These are phyloP conservation scores for Ispidina lecontei DNA, from an alignment of 2,797 vertebrate species.

Conservation along the genomic window DNA sequence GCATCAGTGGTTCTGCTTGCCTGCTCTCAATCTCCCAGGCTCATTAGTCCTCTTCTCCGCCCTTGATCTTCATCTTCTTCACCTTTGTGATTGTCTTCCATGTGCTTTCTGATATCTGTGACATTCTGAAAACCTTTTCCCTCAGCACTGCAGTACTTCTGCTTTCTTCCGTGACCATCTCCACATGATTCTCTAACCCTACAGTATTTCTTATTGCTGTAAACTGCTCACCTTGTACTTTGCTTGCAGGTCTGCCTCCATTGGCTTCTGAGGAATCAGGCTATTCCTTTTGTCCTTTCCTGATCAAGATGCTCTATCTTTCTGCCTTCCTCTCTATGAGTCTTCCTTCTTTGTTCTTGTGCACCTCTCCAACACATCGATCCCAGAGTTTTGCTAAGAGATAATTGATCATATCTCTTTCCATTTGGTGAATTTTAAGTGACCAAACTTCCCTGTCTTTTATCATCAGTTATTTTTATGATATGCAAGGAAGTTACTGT, in stretches of 20 bases:
- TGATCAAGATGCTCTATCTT: slow-evolving; percentile 46
- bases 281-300: slow-evolving; percentile 57
- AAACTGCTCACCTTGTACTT: slow-evolving; percentile 66
- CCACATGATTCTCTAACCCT: slow-evolving; percentile 70
- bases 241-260: slow-evolving; percentile 47
- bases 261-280: slow-evolving; percentile 55
- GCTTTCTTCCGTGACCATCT: slow-evolving; percentile 72
- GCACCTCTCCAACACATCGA: not conserved
- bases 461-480: slow-evolving; percentile 1
- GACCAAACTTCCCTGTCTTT: not conserved
- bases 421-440: slow-evolving; percentile 1
- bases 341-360: slow-evolving; percentile 44
- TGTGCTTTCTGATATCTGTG: slow-evolving; percentile 47
- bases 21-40: slow-evolving; percentile 42
- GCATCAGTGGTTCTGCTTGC: slow-evolving; percentile 20
- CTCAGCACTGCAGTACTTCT: slow-evolving; percentile 53
- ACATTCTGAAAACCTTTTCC: slow-evolving; percentile 67
- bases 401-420: slow-evolving; percentile 29
- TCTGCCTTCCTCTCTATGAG: slow-evolving; percentile 37
- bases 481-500: not conserved
- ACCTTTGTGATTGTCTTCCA: slow-evolving; percentile 60
- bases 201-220: slow-evolving; percentile 67
- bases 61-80: slow-evolving; percentile 71
- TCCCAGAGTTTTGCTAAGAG: not conserved
- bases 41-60: slow-evolving; percentile 52